phyloP scores from a whole-genome alignment of 1,140 invertebrate genomes.

The Ceratosolen solmsi region DNA sequence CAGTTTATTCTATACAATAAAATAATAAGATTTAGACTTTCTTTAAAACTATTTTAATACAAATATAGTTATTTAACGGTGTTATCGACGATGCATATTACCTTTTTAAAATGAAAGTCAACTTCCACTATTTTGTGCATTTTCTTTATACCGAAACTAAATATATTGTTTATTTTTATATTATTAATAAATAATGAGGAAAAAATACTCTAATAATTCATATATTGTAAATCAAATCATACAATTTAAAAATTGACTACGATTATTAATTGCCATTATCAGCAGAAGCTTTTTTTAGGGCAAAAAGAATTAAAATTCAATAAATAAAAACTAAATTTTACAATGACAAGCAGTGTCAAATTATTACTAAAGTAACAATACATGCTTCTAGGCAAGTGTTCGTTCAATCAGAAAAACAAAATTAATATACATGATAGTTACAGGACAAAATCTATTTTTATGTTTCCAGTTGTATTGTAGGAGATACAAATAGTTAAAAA shows the following conservation, averaged over 20 bases:
- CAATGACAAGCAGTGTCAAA: too few species aligned
- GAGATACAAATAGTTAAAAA: too few species aligned
- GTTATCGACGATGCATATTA: slow-evolving; percentile 23
- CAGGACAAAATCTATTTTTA: too few species aligned
- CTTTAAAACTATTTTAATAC: slow-evolving; percentile 41
- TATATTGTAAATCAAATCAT: not conserved
- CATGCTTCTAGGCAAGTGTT: not conserved
- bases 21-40: slow-evolving; percentile 26
- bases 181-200: not conserved
- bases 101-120: slow-evolving; percentile 1
- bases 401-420: too few species aligned
- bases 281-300: too few species aligned
- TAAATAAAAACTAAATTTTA: too few species aligned
- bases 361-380: not conserved
- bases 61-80: slow-evolving; percentile 34
- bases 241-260: not conserved
- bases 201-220: not conserved
- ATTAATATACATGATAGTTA: too few species aligned
- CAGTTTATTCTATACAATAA: slow-evolving; percentile 38
- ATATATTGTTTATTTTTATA: not conserved
- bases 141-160: not conserved
- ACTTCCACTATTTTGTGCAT: not conserved
- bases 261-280: not conserved
- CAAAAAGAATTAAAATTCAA: too few species aligned
- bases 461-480: too few species aligned